Base-by-base conservation (phyloP, 2,113 vertebrate species). In the Oophaga pumilio region DNA sequence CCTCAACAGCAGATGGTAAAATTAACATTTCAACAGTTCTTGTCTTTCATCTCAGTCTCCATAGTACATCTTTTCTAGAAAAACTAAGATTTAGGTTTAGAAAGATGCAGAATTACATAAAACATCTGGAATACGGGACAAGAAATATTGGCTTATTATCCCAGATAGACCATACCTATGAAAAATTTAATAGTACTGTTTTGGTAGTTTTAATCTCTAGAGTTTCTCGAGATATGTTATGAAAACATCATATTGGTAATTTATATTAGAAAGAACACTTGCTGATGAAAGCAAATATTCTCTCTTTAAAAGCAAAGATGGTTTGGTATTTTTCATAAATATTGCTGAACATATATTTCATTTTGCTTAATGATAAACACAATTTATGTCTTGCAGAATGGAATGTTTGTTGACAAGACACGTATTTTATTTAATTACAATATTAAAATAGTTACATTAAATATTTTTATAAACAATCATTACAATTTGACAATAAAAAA, bases 11-110 rank as follows among this genome's bases (percentile, higher is more conserved):
- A 97, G 97, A 99, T 96, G 97, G 97, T 96, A 96, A 98, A 98
- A 98, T 99, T 98, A 99, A 98, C 97, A 98, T 99, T 98, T 99
- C 96, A 98, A 98, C 96, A 98, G 95, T 94, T 97, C 93, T 93
- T 94, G 93, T 94, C 96, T 98, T 99, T 99, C 95, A 99, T 98
- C 96, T 97, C 90, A 85, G 96, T 97, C 96, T 98, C 96, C 92
- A 94, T 89, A 97, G 95, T 95, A 95, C 93, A 93, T 93, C 93
- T 95, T 95, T 95, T 94, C 90, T 92, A 89, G 92, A 92, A 94
- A 95, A 95, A 94, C 92, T 93, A 93, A 22, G 89, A 95, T 95
- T 95, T 97, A 94, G 93, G 93, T 96, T 95, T 96, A 96, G 95
- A 95, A 93, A 95, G 96, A 97, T 96, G 93, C 94, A 95, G 93